Evolutionary conservation across 2,113 vertebrate species (phyloP).

Genomic region (Todiramphus saurophagus): DNA sequence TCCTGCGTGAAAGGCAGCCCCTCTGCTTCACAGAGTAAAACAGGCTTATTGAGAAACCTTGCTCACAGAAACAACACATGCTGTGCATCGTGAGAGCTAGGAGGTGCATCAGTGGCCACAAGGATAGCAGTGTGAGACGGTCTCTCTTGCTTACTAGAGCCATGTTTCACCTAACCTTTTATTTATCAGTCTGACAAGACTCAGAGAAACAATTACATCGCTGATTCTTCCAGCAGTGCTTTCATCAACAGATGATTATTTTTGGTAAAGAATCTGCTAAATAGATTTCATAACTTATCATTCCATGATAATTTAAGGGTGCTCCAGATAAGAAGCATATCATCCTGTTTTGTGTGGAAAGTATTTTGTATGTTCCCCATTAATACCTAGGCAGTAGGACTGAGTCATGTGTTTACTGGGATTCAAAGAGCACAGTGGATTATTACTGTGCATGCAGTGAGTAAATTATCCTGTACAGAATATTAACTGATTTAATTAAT

Average conservation of each 20-base stretch:
- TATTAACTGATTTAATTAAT: neutral
- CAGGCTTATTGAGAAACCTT: neutral
- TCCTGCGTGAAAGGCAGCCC: conserved; percentile 32
- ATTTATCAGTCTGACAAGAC: conserved; percentile 25
- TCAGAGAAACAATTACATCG: neutral
- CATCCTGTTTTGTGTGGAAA: neutral
- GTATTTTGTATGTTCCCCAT: neutral
- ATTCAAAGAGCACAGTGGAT: neutral
- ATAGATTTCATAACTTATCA: neutral
- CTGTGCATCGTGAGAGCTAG: conserved; percentile 14
- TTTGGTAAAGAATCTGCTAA: neutral
- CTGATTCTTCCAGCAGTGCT: neutral
- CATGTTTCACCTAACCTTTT: conserved; percentile 9
- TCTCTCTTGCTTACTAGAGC: neutral
- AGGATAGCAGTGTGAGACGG: neutral
- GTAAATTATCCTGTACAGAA: neutral
- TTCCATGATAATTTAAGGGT: neutral
- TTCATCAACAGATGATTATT: neutral
- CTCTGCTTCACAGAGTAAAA: neutral
- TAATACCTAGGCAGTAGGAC: neutral
- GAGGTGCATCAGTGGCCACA: conserved; percentile 58
- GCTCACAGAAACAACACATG: neutral
- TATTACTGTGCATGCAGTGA: neutral
- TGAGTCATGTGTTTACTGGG: neutral
- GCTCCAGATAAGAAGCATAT: neutral